Conservation (phyloP, 2,797 vertebrate genomes). For the Babyrousa celebensis region DNA sequence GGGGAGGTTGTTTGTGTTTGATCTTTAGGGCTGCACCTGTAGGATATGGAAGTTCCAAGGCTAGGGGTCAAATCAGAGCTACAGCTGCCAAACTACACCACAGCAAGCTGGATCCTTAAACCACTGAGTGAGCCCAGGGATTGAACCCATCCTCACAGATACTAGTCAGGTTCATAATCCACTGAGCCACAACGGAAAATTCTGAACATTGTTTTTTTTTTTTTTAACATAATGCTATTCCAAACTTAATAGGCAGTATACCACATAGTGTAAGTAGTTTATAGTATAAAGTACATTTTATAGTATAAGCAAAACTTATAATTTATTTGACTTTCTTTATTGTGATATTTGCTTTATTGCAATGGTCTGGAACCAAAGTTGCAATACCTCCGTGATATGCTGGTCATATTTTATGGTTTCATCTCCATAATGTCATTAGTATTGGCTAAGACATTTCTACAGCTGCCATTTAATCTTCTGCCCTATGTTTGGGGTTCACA, state of each 20-base stretch:
- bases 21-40: no score
- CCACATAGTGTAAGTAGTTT: no score
- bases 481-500: not conserved
- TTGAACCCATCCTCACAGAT: no score
- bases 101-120: no score
- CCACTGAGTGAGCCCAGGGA: no score
- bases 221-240: not conserved
- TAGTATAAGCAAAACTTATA: not conserved
- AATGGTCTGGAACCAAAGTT: not conserved
- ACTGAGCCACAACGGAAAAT: no score
- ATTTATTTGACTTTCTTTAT: not conserved
- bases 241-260: not conserved
- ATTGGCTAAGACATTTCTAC: conserved; percentile 11
- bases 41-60: no score
- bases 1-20: no score
- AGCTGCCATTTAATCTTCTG: not conserved
- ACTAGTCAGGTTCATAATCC: no score
- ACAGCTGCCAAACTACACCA: no score
- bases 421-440: not conserved
- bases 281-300: not conserved
- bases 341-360: not conserved
- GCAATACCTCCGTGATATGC: not conserved
- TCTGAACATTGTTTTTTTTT: no score
- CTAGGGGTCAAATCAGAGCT: no score
- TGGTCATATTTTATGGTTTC: conserved; percentile 31